phyloP scores from a whole-genome alignment of 2,888 invertebrate genomes.

The Trissolcus japonicus region DNA sequence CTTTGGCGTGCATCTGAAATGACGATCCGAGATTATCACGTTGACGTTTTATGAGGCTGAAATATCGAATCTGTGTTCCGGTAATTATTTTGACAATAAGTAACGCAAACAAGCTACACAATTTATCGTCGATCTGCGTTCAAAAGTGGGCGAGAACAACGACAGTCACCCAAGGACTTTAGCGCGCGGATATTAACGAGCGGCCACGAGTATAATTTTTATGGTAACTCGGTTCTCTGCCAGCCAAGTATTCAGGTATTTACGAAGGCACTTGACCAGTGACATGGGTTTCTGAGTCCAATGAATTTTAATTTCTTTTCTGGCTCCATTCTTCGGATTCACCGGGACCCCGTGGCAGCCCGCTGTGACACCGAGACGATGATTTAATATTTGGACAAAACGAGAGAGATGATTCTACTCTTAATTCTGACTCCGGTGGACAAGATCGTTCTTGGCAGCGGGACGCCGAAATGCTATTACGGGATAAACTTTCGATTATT shows the following conservation, averaged over 20 bases:
- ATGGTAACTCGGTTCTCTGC: constrained; percentile 62
- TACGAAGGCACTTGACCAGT: constrained; percentile 75
- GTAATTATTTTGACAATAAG: constrained; percentile 54
- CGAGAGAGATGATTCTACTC: constrained; percentile 67
- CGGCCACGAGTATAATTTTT: constrained; percentile 69
- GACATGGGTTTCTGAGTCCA: constrained; percentile 75
- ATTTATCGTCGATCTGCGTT: constrained; percentile 47
- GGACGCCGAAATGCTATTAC: constrained; percentile 71
- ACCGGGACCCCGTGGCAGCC: constrained; percentile 65
- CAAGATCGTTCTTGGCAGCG: constrained; percentile 70
- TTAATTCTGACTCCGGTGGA: constrained; percentile 69
- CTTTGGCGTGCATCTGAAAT: constrained; percentile 20
- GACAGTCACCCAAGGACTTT: constrained; percentile 59
- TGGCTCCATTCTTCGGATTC: constrained; percentile 61
- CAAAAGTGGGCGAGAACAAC: constrained; percentile 57
- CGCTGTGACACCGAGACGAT: constrained; percentile 75
- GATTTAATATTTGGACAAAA: constrained; percentile 76
- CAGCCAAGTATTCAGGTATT: constrained; percentile 68
- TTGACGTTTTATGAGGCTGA: constrained; percentile 30
- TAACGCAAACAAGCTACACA: constrained; percentile 47
- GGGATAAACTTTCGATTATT: constrained; percentile 66
- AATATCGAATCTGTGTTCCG: constrained; percentile 33
- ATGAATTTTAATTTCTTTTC: constrained; percentile 75
- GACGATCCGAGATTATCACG: constrained; percentile 41
- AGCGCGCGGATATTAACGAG: constrained; percentile 63